phyloP scores from a whole-genome alignment of 2,797 vertebrate genomes.

The Psittacula derbiana region DNA sequence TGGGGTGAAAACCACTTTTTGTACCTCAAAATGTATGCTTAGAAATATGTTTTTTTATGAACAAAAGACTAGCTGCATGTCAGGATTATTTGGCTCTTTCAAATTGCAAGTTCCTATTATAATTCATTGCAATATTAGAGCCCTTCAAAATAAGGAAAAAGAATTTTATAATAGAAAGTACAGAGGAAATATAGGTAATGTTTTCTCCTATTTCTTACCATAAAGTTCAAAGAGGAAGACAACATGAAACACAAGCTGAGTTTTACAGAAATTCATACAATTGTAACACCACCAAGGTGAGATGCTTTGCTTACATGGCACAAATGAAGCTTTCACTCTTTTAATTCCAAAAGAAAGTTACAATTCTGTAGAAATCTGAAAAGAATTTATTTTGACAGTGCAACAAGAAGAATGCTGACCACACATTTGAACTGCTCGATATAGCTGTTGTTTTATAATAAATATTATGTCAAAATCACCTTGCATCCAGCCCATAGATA shows the following conservation, averaged over 20 bases:
- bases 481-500: neutral
- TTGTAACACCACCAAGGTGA: neutral
- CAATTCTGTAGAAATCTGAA: conserved; percentile 1
- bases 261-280: neutral
- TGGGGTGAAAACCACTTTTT: neutral
- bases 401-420: neutral
- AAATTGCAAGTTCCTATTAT: neutral
- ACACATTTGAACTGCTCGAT: neutral
- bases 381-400: neutral
- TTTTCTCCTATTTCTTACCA: neutral
- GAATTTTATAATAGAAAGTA: neutral
- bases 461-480: neutral
- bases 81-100: neutral
- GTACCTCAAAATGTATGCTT: neutral
- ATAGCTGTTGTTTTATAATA: neutral
- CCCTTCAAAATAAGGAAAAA: neutral
- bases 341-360: neutral
- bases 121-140: neutral
- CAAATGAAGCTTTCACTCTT: neutral
- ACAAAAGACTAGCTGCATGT: neutral
- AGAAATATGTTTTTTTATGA: neutral
- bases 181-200: neutral
- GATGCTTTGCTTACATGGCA: conserved; percentile 6
- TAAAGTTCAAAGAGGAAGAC: neutral
- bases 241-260: neutral